Base-by-base conservation (phyloP, 2,888 invertebrate genomes). In the Cantharis nigra region DNA sequence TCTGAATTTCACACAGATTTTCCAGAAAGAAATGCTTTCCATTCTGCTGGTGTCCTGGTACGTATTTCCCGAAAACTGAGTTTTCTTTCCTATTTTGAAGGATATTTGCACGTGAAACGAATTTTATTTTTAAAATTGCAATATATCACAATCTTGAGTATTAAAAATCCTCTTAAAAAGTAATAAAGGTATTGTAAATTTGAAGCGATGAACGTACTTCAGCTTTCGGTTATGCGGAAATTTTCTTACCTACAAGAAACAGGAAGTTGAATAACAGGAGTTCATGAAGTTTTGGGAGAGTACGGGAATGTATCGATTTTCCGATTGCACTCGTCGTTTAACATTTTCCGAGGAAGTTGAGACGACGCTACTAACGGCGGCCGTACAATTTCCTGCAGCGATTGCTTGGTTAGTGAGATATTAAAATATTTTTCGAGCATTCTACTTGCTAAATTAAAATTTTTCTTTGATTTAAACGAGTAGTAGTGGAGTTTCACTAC, bases 251-350 rank as follows among this genome's bases (percentile, higher is more conserved):
- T 87, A 84, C 83, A 85, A 82, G 79, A 83, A 84, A 80, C 86
- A 84, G 87, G 87, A 87, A 87, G 85, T 86, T 73, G 75, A n/a
- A 28, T 80, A 86, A 72, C 86, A 87, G 87, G 87, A 83, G 69
- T 74, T 67, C 85, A 87, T 76, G 72, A 78, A 71, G 63, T 69
- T 18, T 33, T 13, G 69, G 28, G 72, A 73, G 81, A 74, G 74
- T 69, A 69, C 70, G 30, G 76, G 72, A 67, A 16, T 63, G 72
- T 72, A 81, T 80, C 75, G 79, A 76, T 79, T 70, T 62, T 33
- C 9, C 62, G 16, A 20, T 78, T 20, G 67, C 71, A 73, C 71
- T 70, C 23, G 33, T 73, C 75, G 63, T 69, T 75, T 13, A 65
- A 72, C 49, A 70, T 75, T 78, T 73, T 67, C 75, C 75, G 78